Evolutionary conservation across 1,140 invertebrate genomes (phyloP), one percentile per base, ranked within the genome.

Genomic region (Bombus waltoni): DNA sequence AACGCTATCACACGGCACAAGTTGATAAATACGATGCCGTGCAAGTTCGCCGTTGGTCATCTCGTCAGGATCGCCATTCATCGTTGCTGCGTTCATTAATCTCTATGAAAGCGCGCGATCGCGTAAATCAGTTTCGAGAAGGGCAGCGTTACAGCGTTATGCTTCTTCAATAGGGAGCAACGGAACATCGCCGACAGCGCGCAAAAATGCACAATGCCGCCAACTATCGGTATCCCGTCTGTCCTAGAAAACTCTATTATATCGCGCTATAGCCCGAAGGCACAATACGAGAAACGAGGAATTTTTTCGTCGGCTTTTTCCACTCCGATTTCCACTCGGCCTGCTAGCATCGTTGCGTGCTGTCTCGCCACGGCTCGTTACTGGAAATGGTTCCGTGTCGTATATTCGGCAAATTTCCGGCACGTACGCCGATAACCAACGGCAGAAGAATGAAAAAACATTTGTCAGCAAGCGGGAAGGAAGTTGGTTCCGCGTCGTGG

Each of bases 181-280:
- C 22, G 76, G 53, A 59, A 57, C 38, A 72, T 83, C 75, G 73
- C 44, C 71, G 57, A 42, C 18, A 25, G 42, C 35, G 57, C 13
- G 80, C 25, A 42, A 83, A 87, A 65, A 57, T 35, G 47, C 80
- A 90, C 89, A 90, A 90, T 87, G 86, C 74, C n/a, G 73, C 59
- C 75, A 90, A 90, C 88, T 90, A 90, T 90, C 81, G 66, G 79
- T 78, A 85, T 81, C 57, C 82, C 72, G 79, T 80, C 79, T 85
- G 86, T 71, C 86, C 89, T 70, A 90, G 89, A 90, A 90, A 90
- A 88, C 79, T 81, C 86, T 80, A 90, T 90, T 90, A 90, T 90
- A 53, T 74, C 76, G 28, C 25, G 22, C 78, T 38, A 83, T 66
- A 79, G 81, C 70, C 68, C 47, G 66, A 70, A 85, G 70, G 62